phyloP scores from a whole-genome alignment of 2,113 vertebrate species.

The Dromaius novaehollandiae region DNA sequence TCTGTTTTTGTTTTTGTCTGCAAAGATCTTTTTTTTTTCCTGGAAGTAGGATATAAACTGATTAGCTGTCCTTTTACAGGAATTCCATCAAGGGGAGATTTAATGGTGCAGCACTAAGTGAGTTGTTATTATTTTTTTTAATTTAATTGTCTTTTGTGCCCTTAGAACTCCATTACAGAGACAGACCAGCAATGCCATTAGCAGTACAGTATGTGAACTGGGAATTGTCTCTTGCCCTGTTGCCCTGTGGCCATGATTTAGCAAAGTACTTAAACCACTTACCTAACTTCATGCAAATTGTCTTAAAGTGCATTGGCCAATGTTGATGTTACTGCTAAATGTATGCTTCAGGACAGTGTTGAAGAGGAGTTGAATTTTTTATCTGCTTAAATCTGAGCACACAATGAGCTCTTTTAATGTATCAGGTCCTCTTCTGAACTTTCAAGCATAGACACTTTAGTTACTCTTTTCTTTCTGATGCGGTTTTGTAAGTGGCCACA shows the following conservation, averaged over 20 bases:
- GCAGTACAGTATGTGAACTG: neutral
- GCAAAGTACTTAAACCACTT: constrained; percentile 23
- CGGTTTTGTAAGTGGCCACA: neutral
- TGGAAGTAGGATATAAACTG: neutral
- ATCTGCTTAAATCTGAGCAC: neutral
- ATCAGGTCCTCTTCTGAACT: neutral
- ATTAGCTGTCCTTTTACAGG: constrained; percentile 35
- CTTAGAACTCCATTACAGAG: constrained; percentile 42
- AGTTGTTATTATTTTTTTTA: neutral
- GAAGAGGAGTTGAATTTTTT: neutral
- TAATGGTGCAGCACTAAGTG: constrained; percentile 7
- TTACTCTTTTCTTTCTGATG: neutral
- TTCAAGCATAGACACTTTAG: neutral
- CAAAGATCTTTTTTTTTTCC: neutral
- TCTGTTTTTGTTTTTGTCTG: neutral
- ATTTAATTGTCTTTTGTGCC: constrained; percentile 36
- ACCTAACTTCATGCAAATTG: neutral
- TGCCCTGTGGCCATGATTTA: constrained; percentile 10
- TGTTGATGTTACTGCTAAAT: neutral
- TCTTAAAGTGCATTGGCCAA: neutral
- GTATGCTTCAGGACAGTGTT: neutral
- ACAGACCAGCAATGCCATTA: constrained; percentile 52
- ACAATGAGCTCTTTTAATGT: neutral
- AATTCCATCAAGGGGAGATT: constrained; percentile 15
- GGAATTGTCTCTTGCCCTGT: constrained; percentile 28